Conservation (phyloP, 2,888 invertebrate species). For the Ornithoptera priamus region DNA sequence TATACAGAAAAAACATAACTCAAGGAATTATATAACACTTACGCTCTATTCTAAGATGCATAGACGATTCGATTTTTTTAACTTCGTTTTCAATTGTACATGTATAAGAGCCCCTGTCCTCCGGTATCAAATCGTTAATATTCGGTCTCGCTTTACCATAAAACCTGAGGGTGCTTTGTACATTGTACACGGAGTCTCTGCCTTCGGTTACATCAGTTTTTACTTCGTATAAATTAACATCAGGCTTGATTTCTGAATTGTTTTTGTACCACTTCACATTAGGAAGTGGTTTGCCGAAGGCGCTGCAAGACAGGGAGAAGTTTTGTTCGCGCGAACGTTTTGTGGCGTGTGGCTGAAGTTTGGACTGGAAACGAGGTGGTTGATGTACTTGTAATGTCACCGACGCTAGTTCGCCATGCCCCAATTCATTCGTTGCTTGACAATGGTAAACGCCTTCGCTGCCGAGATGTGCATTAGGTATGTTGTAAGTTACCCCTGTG, state of each 20-base stretch:
- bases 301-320: conserved; percentile 90
- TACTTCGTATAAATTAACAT: conserved; percentile 89
- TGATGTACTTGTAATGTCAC: conserved; percentile 93
- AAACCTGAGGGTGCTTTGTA: conserved; percentile 91
- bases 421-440: conserved; percentile 93
- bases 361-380: conserved; percentile 90
- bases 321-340: conserved; percentile 88
- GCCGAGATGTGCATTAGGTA: conserved; percentile 90
- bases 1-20: not conserved
- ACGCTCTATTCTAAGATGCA: conserved; percentile 95
- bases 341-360: conserved; percentile 90
- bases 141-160: conserved; percentile 88
- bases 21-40: conserved; percentile 58
- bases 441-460: conserved; percentile 95
- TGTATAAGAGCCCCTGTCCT: conserved; percentile 92
- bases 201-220: conserved; percentile 88
- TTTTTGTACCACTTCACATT: conserved; percentile 93
- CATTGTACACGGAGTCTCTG: conserved; percentile 88
- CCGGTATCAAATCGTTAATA: conserved; percentile 87
- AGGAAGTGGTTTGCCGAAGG: conserved; percentile 93
- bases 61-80: conserved; percentile 91
- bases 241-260: conserved; percentile 87
- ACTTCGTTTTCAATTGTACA: conserved; percentile 95
- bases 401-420: conserved; percentile 91
- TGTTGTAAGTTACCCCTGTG: conserved; percentile 90